A percentile compares a stretch with the other conserved stretches of the same genome.
Conservation (phyloP, 2,888 invertebrate genomes). For the Epiblema foenella region DNA sequence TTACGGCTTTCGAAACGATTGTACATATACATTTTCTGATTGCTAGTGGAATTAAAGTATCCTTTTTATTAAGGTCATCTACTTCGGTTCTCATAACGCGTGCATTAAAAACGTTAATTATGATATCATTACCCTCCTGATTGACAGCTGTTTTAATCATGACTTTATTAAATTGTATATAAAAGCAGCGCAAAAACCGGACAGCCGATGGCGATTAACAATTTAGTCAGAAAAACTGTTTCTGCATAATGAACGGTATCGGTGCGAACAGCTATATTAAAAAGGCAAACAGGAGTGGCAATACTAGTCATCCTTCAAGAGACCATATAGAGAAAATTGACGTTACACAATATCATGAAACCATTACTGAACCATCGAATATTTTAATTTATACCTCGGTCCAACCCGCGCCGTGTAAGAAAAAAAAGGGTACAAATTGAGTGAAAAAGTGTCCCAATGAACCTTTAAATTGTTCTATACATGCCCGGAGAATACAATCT, state of each 20-base stretch:
- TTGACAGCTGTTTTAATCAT: slow-evolving; percentile 67
- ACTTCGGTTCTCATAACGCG: slow-evolving; percentile 29
- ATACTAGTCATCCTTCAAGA: slow-evolving; percentile 67
- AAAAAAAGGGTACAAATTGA: slow-evolving; percentile 68
- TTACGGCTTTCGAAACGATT: slow-evolving; percentile 58
- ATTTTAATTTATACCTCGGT: slow-evolving; percentile 55
- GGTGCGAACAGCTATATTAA: slow-evolving; percentile 75
- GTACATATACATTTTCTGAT: slow-evolving; percentile 54
- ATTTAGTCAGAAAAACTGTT: slow-evolving; percentile 67
- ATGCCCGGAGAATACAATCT: slow-evolving; percentile 64
- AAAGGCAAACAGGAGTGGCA: slow-evolving; percentile 68
- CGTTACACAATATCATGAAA: slow-evolving; percentile 60
- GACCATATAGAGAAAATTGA: slow-evolving; percentile 59
- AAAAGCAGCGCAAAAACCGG: slow-evolving; percentile 60
- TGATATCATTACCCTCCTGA: slow-evolving; percentile 55
- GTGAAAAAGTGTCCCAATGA: slow-evolving; percentile 70
- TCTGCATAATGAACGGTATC: slow-evolving; percentile 70
- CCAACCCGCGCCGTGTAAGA: slow-evolving; percentile 53
- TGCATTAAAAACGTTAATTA: slow-evolving; percentile 42
- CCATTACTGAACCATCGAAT: slow-evolving; percentile 52
- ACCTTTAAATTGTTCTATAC: slow-evolving; percentile 70
- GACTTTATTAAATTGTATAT: slow-evolving; percentile 70
- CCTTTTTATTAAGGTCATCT: slow-evolving; percentile 58
- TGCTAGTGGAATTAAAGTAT: slow-evolving; percentile 53
- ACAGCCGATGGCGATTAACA: slow-evolving; percentile 73